Base-by-base conservation (phyloP, 2,113 vertebrate species). In the Aplodontia rufa region DNA sequence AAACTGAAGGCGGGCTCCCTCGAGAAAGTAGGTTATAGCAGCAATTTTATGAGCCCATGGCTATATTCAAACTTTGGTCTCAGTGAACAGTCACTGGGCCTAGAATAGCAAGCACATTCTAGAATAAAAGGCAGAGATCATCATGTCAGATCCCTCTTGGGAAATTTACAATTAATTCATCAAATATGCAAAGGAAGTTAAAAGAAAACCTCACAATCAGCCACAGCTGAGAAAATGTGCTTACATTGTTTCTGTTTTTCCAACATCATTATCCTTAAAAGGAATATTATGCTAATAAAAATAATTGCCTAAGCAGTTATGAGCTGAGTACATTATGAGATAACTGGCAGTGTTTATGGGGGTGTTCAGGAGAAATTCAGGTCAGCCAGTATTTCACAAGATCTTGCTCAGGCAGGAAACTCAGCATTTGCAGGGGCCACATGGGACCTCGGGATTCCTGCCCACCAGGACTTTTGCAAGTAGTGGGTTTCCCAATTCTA, bases 141-240 rank as follows among this genome's bases (percentile, higher is more conserved):
- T 93, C 66, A 62, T 71, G 58, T 42, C 45, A 81, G 40, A 83
- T 53, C 9, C 3, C 37, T 64, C 32, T 51, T 66, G 68, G 84
- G 49, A 79, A 97, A 42, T 88, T 85, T 92, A 71, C 90, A 97
- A 97, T 87, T 87, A 94, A 97, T 87, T 97, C 53, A 72, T 32
- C 90, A 86, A 49, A 72, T 75, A 89, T 71, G 42, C 86, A 79
- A 55, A 96, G 58, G 94, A 81, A 76, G 88, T 69, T 49, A 40
- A 9, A 1, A 69, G 32, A 0, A 40, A 16, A 35, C 37, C 19
- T 81, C 2, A 16, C 26, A 94, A 92, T 51, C 68, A 82, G 24
- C 40, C 74, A 49, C 1, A 10, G 92, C 76, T 76, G 5, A 40
- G 79, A 95, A 96, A 71, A 86, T 81, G 89, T 92, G 47, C 60